phyloP scores from a whole-genome alignment of 2,797 vertebrate species.

The Galagoides demidoff region DNA sequence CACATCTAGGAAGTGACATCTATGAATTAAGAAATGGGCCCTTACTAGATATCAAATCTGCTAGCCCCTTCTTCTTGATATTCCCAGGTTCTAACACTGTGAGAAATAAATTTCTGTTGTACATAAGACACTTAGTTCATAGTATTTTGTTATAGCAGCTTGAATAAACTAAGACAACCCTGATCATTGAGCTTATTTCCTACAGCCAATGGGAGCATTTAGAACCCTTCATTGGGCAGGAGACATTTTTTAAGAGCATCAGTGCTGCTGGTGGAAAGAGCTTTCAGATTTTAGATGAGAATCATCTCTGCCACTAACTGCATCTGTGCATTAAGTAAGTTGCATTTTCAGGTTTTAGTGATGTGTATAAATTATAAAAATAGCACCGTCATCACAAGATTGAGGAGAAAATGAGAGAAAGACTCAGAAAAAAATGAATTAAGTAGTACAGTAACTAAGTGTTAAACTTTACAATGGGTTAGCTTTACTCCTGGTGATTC shows the following conservation, averaged over 20 bases:
- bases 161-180: background rate
- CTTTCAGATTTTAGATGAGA: background rate
- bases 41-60: background rate
- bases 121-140: background rate
- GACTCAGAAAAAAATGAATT: background rate
- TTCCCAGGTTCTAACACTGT: background rate
- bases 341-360: background rate
- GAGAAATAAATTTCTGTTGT: background rate
- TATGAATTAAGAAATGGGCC: background rate
- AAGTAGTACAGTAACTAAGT: background rate
- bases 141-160: background rate
- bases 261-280: background rate
- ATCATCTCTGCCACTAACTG: background rate
- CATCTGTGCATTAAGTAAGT: background rate
- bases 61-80: background rate
- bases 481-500: background rate
- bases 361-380: constrained; percentile 5
- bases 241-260: background rate
- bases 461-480: background rate
- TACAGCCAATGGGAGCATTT: background rate
- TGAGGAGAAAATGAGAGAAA: background rate
- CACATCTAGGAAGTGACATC: background rate
- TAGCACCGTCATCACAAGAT: background rate
- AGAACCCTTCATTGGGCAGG: background rate
- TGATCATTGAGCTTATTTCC: background rate